A percentile compares a stretch with the other conserved stretches of the same genome.
Conservation (phyloP, 2,888 invertebrate species). For the Mimachlamys varia region DNA sequence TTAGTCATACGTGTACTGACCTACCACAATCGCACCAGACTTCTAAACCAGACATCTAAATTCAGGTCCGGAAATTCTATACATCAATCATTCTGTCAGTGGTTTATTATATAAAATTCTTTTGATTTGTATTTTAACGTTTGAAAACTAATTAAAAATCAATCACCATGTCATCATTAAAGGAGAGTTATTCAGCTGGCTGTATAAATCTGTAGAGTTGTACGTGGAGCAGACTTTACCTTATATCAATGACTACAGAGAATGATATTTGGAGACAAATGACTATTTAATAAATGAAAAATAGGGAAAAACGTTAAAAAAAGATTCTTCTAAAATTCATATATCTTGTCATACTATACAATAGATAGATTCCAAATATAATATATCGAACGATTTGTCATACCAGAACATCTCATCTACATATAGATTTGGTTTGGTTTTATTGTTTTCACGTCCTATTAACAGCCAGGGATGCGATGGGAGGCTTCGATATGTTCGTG, state of each 20-base stretch:
- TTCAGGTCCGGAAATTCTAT: not conserved
- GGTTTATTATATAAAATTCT: not conserved
- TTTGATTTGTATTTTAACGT: not conserved
- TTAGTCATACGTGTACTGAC: not conserved
- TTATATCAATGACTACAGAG: not conserved
- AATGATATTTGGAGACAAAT: not conserved
- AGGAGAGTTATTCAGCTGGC: not conserved
- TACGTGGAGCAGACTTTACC: not conserved
- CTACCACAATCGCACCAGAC: not conserved
- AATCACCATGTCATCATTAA: not conserved
- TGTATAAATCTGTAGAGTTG: not conserved
- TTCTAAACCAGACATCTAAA: not conserved
- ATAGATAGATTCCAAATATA: no score
- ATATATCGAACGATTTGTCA: no score
- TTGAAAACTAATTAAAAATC: not conserved
- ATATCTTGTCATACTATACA: no score
- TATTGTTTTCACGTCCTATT: no score
- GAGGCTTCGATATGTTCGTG: no score
- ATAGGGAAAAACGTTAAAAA: no score
- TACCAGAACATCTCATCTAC: no score
- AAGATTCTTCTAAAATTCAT: no score
- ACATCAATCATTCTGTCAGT: not conserved
- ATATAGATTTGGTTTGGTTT: no score
- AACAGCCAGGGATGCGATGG: no score
- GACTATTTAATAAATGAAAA: no score